These are phyloP conservation scores for Troilus luridus DNA, from an alignment of 2,888 invertebrate species.

Conservation along the genomic window DNA sequence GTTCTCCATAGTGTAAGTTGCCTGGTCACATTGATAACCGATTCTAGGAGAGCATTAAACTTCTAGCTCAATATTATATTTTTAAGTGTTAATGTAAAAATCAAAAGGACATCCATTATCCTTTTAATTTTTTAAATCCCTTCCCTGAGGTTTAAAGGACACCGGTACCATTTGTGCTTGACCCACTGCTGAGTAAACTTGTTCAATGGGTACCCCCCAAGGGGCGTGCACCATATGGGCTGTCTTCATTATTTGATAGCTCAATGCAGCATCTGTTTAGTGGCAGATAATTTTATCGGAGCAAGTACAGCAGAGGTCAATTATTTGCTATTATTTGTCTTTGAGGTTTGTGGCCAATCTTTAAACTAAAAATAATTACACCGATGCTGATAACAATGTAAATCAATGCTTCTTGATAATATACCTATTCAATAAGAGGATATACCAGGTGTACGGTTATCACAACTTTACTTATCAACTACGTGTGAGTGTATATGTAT, in stretches of 20 bases:
- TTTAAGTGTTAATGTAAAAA: no score
- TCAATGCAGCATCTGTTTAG: not conserved
- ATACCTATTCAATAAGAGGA: no score
- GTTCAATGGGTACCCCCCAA: conserved; percentile 20
- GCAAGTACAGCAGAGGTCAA: not conserved
- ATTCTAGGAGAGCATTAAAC: no score
- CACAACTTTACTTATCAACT: no score
- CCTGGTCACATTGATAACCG: no score
- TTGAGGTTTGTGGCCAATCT: not conserved
- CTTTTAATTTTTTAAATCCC: not conserved
- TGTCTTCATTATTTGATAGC: not conserved
- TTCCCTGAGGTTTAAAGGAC: not conserved
- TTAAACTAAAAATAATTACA: no score
- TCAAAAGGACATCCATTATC: not conserved
- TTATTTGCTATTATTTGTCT: not conserved
- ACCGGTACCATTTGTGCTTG: conserved; percentile 12
- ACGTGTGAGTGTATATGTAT: no score
- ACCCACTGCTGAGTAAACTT: conserved; percentile 30
- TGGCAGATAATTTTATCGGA: not conserved
- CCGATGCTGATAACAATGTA: no score
- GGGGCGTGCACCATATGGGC: not conserved
- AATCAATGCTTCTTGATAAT: no score
- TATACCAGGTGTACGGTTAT: no score
- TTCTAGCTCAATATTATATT: no score
- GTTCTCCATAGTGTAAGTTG: no score